Base-by-base conservation (phyloP, 2,113 vertebrate species). In the Cyrtonyx montezumae region DNA sequence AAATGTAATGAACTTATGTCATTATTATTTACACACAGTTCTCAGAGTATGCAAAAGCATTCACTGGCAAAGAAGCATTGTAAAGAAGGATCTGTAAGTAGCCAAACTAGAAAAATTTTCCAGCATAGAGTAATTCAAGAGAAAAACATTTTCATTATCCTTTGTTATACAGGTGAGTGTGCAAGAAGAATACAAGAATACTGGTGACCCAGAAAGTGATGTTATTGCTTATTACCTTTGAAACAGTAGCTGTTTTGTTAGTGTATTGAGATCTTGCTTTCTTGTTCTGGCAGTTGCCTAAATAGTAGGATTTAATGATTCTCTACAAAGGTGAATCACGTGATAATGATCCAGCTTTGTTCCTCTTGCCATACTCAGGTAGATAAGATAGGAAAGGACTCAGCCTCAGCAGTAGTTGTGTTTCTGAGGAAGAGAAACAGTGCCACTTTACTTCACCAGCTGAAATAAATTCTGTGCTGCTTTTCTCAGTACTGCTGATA, bases 51-150 rank as follows among this genome's bases (percentile, higher is more conserved):
- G 25, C 6, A 67, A 36, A 30, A 51, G 4, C 11, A 83, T 69
- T 66, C 65, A 48, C 3, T 78, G 22, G 8, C 51, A 23, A 13
- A 65, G 22, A 61, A 55, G 11, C 12, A 46, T 9, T 87, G n/a
- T 30, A 49, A 68, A 70, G 70, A 82, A 40, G 43, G 2, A 22
- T 7, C 28, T 66, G 17, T 49, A 63, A 46, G 3, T 49, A 51
- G 11, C 1, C 40, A 81, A 76, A 40, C 2, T 11, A 82, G 22
- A 63, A 88, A 40, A 63, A 3, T 2, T 15, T 84, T 62, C 48
- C 8, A 32, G 65, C 0, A 0, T 32, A 49, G 8, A 40, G 5
- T 3, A 46, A 56, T 62, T 7, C 9, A 34, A 17, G 59, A 56
- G 37, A 61, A 84, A 87, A 51, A 51, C 1, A 34, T 75, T 75